Evolutionary conservation across 2,888 invertebrate species (phyloP).

Genomic region (Hydropsyche betteni): DNA sequence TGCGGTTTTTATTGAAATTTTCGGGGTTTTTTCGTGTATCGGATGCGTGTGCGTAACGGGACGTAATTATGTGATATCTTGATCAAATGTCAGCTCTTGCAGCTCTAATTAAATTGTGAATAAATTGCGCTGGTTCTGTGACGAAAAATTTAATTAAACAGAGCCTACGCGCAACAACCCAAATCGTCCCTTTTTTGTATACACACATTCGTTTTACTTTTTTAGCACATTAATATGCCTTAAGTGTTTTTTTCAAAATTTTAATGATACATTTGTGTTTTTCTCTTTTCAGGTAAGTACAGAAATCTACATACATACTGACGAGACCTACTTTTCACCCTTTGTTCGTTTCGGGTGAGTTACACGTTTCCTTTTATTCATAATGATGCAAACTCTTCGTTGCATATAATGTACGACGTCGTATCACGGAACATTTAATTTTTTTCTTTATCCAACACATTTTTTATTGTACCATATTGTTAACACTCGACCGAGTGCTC

Average conservation of each 20-base stretch:
- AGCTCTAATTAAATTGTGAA: constrained; percentile 17
- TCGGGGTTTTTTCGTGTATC: not conserved
- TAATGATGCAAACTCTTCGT: constrained; percentile 13
- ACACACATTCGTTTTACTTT: not conserved
- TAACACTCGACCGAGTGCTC: not conserved
- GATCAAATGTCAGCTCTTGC: not conserved
- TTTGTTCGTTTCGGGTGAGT: constrained; percentile 38
- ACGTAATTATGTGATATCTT: not conserved
- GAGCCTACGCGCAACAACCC: not conserved
- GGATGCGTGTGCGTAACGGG: not conserved
- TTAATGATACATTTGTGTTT: constrained; percentile 25
- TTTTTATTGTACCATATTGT: constrained; percentile 11
- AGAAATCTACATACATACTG: constrained; percentile 11
- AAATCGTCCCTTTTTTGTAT: not conserved
- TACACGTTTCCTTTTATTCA: constrained; percentile 37
- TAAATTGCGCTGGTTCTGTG: not conserved
- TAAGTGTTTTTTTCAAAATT: not conserved
- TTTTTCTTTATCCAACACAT: not conserved
- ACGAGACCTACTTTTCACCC: constrained; percentile 21
- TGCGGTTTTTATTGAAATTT: not conserved
- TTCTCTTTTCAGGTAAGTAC: constrained; percentile 42
- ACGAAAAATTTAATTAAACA: constrained; percentile 19
- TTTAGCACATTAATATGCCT: not conserved
- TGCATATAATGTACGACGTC: constrained; percentile 6
- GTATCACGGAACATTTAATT: constrained; percentile 1